These are phyloP conservation scores for Contarinia nasturtii DNA, from an alignment of 1,140 invertebrate genomes.

Conservation along the genomic window DNA sequence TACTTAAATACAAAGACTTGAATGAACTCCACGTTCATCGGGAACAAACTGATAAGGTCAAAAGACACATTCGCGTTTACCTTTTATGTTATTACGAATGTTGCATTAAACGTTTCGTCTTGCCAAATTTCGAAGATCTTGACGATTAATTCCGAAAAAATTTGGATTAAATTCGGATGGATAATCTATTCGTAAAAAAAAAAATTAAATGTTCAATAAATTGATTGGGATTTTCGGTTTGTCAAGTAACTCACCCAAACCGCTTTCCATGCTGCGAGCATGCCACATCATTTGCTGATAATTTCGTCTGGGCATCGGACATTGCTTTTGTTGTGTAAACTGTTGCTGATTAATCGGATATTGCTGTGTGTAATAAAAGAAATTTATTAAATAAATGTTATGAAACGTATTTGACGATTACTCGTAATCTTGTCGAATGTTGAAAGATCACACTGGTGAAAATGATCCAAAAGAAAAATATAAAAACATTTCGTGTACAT, in stretches of 20 bases:
- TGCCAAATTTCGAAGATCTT: neutral
- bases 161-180: neutral
- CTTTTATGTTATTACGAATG: too few species aligned
- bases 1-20: too few species aligned
- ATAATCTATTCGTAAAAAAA: neutral
- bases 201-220: too few species aligned
- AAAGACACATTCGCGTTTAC: too few species aligned
- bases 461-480: constrained; percentile 17
- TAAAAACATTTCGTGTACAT: too few species aligned
- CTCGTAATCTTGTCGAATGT: too few species aligned
- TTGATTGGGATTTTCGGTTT: too few species aligned
- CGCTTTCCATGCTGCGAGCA: constrained; percentile 22
- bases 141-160: neutral
- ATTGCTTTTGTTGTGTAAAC: constrained; percentile 18
- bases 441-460: constrained; percentile 18
- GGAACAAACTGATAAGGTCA: too few species aligned
- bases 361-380: too few species aligned
- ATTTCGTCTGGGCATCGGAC: constrained; percentile 16
- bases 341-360: neutral
- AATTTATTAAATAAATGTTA: too few species aligned
- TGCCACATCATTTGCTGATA: constrained; percentile 23
- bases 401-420: too few species aligned
- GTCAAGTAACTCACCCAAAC: constrained; percentile 15
- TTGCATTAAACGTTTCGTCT: constrained; percentile 1
- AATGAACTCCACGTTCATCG: too few species aligned